Evolutionary conservation across 2,797 vertebrate species (phyloP), one percentile per base, ranked within the genome.

Genomic region (Limnodromus scolopaceus): DNA sequence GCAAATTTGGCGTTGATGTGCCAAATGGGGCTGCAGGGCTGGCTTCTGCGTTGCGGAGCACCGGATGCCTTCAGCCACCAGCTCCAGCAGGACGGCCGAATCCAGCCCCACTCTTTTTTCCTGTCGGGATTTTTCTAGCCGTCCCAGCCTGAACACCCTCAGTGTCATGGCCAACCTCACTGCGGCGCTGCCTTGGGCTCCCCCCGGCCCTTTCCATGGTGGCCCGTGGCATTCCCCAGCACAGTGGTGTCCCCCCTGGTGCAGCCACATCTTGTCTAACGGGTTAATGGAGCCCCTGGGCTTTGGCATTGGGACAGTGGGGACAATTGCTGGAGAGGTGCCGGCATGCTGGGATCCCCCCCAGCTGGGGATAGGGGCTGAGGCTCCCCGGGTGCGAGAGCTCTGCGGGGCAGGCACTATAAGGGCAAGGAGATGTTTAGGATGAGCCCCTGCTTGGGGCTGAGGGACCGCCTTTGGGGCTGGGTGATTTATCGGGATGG

Each of bases 231-330:
- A 1, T 57, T 18, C 46, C 49, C 11, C 0, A 3, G 36, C 61
- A 25, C 3, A 0, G 51, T 1, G 1, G 5, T 1, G 1, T 39
- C 23, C 19, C 23, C n/a, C 0, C 0, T 12, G 22, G 32, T 11
- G 53, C 38, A 34, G 32, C 63, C 19, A 0, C 4, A 0, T 30
- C 34, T 38, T 24, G 30, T n/a, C 28, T 30, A 6, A 10, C 0
- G 1, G 43, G 41, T 22, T 61, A 34, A 27, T 3, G 18, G 48
- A 68, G 10, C 15, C 53, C 32, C 13, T 0, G 2, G 57, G 3
- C 3, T 36, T 48, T 13, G 46, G 45, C 45, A 30, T 34, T 12
- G 3, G 17, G 38, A 6, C 1, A 4, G 24, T 0, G 3, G 32
- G 19, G 54, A 11, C 17, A 36, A 16, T 10, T 45, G 38, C 55